Conservation (phyloP, 1,140 invertebrate genomes). For the Augochlora pura region DNA sequence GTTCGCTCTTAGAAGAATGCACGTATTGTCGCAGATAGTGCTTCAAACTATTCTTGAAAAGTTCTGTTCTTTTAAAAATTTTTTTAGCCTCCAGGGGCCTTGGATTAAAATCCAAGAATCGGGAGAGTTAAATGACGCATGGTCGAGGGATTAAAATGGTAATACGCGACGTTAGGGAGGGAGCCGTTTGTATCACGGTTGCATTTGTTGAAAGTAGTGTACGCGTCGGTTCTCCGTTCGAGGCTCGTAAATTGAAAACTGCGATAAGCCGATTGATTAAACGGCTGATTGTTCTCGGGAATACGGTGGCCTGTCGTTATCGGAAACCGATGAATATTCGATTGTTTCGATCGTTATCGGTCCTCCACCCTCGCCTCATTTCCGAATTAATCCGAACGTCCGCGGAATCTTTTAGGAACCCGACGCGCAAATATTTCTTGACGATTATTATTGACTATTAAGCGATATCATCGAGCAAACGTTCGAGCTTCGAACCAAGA, state of each 20-base stretch:
- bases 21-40: too few species aligned
- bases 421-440: too few species aligned
- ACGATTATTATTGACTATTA: too few species aligned
- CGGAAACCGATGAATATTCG: constrained; percentile 8
- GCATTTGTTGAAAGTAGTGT: background rate
- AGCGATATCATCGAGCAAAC: too few species aligned
- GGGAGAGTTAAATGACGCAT: too few species aligned
- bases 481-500: too few species aligned
- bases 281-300: background rate
- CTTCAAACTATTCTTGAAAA: too few species aligned
- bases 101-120: too few species aligned
- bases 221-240: background rate
- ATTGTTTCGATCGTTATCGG: background rate
- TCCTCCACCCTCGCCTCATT: background rate
- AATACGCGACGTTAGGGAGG: background rate
- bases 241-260: background rate
- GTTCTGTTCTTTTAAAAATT: too few species aligned
- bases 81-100: too few species aligned
- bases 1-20: too few species aligned
- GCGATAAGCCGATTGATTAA: background rate
- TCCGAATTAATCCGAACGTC: background rate
- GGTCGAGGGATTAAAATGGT: background rate
- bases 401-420: too few species aligned
- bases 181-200: background rate
- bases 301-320: background rate